Conservation (phyloP, 1,140 invertebrate species). For the Drosophila sucinea region DNA sequence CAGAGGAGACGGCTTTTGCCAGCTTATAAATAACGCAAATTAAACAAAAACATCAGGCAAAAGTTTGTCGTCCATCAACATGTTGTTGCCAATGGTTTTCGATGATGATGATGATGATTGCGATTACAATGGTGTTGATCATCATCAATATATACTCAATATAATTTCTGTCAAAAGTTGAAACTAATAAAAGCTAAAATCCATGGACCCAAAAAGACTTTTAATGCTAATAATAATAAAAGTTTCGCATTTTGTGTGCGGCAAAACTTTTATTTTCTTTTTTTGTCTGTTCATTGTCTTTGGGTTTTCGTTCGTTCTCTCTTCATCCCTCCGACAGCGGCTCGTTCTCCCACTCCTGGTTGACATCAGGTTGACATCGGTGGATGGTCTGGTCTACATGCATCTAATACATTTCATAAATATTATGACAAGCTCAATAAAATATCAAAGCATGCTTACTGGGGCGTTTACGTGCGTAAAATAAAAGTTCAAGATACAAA, state of each 20-base stretch:
- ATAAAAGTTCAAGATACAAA: constrained; percentile 44
- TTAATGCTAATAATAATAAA: constrained; percentile 79
- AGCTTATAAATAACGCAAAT: constrained; percentile 77
- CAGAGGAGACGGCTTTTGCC: constrained; percentile 34
- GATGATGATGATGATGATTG: constrained; percentile 2
- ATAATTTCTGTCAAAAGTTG: constrained; percentile 80
- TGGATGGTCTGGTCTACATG: constrained; percentile 30
- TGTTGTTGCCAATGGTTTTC: constrained; percentile 30
- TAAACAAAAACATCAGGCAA: constrained; percentile 65
- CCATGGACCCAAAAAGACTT: constrained; percentile 42
- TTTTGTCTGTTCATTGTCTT: constrained; percentile 54
- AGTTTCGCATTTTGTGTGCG: constrained; percentile 34
- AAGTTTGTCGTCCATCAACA: constrained; percentile 63
- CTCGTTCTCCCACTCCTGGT: constrained; percentile 23
- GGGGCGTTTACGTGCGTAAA: constrained; percentile 60
- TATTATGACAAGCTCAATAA: constrained; percentile 80
- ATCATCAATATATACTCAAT: constrained; percentile 62
- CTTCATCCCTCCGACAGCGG: constrained; percentile 42
- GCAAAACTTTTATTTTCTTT: constrained; percentile 26
- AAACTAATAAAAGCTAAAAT: constrained; percentile 76
- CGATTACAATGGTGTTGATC: background rate
- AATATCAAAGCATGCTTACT: constrained; percentile 73
- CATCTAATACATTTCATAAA: constrained; percentile 74
- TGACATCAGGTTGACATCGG: constrained; percentile 9
- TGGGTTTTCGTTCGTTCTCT: constrained; percentile 6